Evolutionary conservation across 2,113 vertebrate genomes (phyloP), one percentile per base, ranked within the genome.

Genomic region (Nyctereutes procyonoides): DNA sequence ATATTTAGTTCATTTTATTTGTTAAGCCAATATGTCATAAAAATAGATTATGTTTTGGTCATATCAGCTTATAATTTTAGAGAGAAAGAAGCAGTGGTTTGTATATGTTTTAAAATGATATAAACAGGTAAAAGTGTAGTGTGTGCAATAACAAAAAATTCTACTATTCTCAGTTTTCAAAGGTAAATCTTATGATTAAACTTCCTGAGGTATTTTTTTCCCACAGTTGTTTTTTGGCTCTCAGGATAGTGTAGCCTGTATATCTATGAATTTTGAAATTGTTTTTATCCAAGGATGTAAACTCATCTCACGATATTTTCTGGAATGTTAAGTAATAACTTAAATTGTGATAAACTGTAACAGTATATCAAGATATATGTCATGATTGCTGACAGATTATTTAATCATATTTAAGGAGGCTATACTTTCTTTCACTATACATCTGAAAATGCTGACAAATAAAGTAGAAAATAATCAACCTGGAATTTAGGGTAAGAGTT

Each of bases 1-100:
- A 74, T 24, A 80, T 80, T 67, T 92, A 81, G 24, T 63, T 82
- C 55, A 95, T 69, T 71, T 81, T 90, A 77, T 58, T 77, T 69
- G 71, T 51, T 69, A 67, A 93, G 26, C 19, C 7, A 55, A 10
- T 74, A 19, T 94, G 28, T 80, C 55, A 35, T 38, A 60, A 88
- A 92, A 88, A 73, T 22, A 79, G n/a, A 94, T 58, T 58, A 56
- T 26, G 15, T 89, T 92, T 73, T 84, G 4, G 22, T 65, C 14
- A n/a, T 77, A 74, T 81, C 53, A 60, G 10, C 17, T 67, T 48
- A 62, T 81, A 69, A 67, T 69, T 92, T 76, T 53, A 86, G 5
- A 80, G 6, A 90, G 58, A 67, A 80, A 67, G 11, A 84, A 79
- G 10, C n/a, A 76, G 7, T 74, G 2, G 81, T 30, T 10, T 51